phyloP scores from a whole-genome alignment of 2,113 vertebrate genomes.

The Gobius niger region DNA sequence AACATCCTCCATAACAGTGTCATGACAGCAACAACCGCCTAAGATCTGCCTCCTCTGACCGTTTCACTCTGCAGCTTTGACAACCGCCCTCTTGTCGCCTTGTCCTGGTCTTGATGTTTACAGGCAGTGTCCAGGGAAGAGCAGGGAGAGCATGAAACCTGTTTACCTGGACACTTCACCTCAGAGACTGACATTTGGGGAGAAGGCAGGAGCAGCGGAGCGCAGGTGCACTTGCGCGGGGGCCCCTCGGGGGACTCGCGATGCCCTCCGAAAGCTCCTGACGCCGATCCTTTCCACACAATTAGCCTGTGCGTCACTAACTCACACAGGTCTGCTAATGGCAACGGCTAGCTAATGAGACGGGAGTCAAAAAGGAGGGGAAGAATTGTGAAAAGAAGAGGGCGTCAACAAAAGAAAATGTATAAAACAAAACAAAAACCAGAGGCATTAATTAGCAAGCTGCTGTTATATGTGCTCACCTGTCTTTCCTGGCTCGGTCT shows the following conservation, averaged over 20 bases:
- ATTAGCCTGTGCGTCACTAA: constrained; percentile 78
- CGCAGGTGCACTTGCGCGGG: constrained; percentile 64
- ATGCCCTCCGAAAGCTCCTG: constrained; percentile 63
- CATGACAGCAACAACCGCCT: constrained; percentile 32
- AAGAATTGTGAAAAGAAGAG: constrained; percentile 43
- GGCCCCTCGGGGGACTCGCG: constrained; percentile 51
- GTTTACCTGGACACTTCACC: constrained; percentile 80
- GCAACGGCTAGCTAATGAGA: constrained; percentile 81
- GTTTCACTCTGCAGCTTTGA: background rate
- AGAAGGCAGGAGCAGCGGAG: constrained; percentile 66
- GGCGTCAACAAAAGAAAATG: constrained; percentile 46
- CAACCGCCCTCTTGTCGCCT: background rate
- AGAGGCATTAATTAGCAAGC: constrained; percentile 75
- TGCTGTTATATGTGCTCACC: constrained; percentile 66
- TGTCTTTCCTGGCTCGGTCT: constrained; percentile 65
- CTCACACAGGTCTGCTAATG: constrained; percentile 71
- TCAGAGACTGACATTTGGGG: constrained; percentile 77
- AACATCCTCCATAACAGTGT: constrained; percentile 55
- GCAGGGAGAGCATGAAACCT: constrained; percentile 42
- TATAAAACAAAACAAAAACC: constrained; percentile 44
- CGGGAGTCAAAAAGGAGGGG: constrained; percentile 58
- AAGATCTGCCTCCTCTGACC: constrained; percentile 32
- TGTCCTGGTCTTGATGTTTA: background rate
- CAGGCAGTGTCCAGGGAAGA: constrained; percentile 33
- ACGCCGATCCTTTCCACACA: constrained; percentile 76